These are phyloP conservation scores for Isichthys henryi DNA, from an alignment of 2,113 vertebrate species.

Conservation along the genomic window DNA sequence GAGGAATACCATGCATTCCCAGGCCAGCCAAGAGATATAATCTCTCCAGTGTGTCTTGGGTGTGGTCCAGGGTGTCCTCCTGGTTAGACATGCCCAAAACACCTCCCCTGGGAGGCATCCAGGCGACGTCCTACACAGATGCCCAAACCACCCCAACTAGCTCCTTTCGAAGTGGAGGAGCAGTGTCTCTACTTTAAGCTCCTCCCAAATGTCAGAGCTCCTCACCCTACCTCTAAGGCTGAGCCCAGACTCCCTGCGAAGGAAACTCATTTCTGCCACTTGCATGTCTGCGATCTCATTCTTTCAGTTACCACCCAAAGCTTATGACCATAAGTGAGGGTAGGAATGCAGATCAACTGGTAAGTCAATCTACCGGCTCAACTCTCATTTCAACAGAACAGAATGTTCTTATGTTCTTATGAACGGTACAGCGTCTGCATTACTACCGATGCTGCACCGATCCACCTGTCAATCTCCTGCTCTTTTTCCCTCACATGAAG, in stretches of 20 bases:
- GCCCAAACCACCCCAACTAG: background rate
- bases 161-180: background rate
- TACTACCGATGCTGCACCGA: background rate
- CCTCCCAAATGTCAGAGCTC: background rate
- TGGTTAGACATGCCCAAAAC: background rate
- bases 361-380: background rate
- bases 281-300: background rate
- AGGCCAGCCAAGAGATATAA: background rate
- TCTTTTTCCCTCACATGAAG: background rate
- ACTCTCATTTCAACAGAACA: background rate
- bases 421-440: background rate
- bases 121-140: too few relatives aligned
- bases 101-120: too few relatives aligned
- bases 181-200: background rate
- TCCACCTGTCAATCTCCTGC: background rate
- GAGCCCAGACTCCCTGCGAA: background rate
- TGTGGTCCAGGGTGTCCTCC: background rate
- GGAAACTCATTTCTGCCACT: background rate
- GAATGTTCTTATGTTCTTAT: too few relatives aligned
- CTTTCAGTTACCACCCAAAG: background rate
- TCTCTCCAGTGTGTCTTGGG: background rate
- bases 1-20: background rate
- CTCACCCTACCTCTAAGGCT: background rate
- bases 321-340: background rate
- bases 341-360: background rate